A percentile compares a stretch with the other conserved stretches of the same genome.
phyloP scores from a whole-genome alignment of 2,113 vertebrate genomes.

The Takifugu flavidus region DNA sequence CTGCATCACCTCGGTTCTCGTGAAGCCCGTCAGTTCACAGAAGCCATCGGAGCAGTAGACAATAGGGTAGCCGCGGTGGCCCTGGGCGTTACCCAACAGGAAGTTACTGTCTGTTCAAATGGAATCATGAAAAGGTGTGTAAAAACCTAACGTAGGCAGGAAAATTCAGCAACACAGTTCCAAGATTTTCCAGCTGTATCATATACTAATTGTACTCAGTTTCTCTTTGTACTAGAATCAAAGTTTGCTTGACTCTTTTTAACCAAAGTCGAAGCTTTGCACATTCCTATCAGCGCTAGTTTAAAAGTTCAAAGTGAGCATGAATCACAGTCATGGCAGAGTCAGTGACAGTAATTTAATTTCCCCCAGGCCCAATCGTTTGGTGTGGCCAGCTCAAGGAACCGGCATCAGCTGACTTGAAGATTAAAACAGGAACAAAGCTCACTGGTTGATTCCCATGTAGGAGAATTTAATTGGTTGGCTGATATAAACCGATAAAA shows the following conservation, averaged over 20 bases:
- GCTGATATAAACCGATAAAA: slow-evolving; percentile 2
- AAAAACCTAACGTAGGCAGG: background rate
- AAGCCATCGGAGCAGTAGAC: slow-evolving; percentile 98
- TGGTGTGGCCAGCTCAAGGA: slow-evolving; percentile 12
- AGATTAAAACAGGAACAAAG: slow-evolving; percentile 9
- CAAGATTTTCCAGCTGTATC: background rate
- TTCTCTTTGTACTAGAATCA: slow-evolving; percentile 18
- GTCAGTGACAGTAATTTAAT: slow-evolving; percentile 38
- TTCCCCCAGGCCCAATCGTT: slow-evolving; percentile 7
- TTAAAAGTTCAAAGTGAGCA: slow-evolving; percentile 38
- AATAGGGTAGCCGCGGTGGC: slow-evolving; percentile 88
- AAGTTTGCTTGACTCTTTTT: slow-evolving; percentile 39
- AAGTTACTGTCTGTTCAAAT: slow-evolving; percentile 90
- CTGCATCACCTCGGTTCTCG: slow-evolving; percentile 95
- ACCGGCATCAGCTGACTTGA: slow-evolving; percentile 6
- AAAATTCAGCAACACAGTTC: background rate
- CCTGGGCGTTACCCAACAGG: slow-evolving; percentile 92
- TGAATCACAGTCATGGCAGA: slow-evolving; percentile 37
- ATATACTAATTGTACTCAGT: background rate
- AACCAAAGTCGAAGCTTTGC: slow-evolving; percentile 23
- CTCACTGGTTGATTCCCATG: slow-evolving; percentile 12
- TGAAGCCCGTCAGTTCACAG: slow-evolving; percentile 92
- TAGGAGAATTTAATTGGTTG: background rate
- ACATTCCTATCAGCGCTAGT: slow-evolving; percentile 14
- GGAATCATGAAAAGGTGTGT: slow-evolving; percentile 3